phyloP scores from a whole-genome alignment of 2,888 invertebrate species.

The Pandemis corylana region DNA sequence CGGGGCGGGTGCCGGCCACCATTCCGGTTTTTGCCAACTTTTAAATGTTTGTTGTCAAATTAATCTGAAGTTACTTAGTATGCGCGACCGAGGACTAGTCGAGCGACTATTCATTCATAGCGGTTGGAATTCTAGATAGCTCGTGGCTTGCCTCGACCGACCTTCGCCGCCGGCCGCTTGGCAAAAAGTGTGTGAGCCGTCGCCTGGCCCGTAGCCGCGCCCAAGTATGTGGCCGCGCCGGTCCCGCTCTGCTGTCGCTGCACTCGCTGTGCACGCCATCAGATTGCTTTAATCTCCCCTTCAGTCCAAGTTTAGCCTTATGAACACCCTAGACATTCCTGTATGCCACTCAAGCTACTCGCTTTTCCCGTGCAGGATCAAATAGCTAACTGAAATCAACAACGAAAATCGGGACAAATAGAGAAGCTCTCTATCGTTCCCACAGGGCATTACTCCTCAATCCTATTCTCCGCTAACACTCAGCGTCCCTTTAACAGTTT shows the following conservation, averaged over 20 bases:
- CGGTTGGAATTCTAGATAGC: conserved; percentile 81
- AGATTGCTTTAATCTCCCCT: conserved; percentile 7
- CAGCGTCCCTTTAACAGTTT: conserved; percentile 17
- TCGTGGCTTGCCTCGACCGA: conserved; percentile 78
- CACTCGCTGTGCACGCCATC: conserved; percentile 7
- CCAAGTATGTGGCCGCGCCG: conserved; percentile 69
- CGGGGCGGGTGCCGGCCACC: conserved; percentile 74
- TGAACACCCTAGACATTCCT: neutral
- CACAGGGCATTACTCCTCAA: conserved; percentile 23
- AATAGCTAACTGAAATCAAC: neutral
- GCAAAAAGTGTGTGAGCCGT: conserved; percentile 65
- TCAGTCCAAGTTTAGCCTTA: conserved; percentile 2
- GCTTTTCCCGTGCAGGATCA: neutral
- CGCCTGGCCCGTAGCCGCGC: conserved; percentile 58
- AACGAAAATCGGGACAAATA: neutral
- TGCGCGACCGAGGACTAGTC: conserved; percentile 75
- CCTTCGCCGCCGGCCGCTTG: conserved; percentile 61
- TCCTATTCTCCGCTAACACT: neutral
- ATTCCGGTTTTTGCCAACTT: conserved; percentile 81
- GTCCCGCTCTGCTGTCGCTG: conserved; percentile 43
- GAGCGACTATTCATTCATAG: conserved; percentile 83
- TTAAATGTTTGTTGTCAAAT: conserved; percentile 84
- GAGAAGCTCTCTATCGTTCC: neutral
- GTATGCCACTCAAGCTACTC: neutral
- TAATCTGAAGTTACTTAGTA: conserved; percentile 81